Evolutionary conservation across 2,113 vertebrate genomes (phyloP).

Genomic region (Spea bombifrons): DNA sequence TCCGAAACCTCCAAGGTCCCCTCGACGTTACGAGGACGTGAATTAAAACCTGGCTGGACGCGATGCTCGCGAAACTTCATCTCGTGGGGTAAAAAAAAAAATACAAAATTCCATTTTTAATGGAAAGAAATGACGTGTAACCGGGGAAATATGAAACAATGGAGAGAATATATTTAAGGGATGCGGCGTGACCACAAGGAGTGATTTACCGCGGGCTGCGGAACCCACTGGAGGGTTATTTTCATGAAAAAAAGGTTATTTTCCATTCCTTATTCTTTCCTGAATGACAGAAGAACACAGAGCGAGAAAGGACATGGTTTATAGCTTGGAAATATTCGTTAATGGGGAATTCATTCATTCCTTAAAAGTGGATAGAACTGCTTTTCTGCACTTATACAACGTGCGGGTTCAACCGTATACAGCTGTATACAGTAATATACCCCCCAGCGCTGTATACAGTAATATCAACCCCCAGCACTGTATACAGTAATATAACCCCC

Average conservation of each 20-base stretch:
- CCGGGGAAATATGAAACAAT: no score
- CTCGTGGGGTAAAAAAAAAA: neutral
- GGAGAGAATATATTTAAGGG: no score
- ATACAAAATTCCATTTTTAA: no score
- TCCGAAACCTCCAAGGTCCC: neutral
- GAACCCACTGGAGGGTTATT: neutral
- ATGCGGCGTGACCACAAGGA: no score
- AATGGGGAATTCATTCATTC: conserved; percentile 7
- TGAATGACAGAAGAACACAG: neutral
- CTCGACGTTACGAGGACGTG: neutral
- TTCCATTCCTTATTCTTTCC: conserved; percentile 8
- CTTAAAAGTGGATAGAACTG: conserved; percentile 7
- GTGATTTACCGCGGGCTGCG: neutral
- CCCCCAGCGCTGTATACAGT: no score
- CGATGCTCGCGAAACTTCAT: neutral
- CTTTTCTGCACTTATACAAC: neutral
- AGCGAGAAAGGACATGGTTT: neutral
- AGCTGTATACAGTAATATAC: no score
- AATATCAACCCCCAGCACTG: no score
- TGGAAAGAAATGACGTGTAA: no score
- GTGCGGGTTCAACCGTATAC: no score
- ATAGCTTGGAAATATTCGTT: neutral
- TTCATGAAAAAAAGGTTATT: conserved; percentile 20
- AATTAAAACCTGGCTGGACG: conserved; percentile 18
- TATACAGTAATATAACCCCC: no score